phyloP scores from a whole-genome alignment of 2,113 vertebrate species.

The Pachyramphus minor region DNA sequence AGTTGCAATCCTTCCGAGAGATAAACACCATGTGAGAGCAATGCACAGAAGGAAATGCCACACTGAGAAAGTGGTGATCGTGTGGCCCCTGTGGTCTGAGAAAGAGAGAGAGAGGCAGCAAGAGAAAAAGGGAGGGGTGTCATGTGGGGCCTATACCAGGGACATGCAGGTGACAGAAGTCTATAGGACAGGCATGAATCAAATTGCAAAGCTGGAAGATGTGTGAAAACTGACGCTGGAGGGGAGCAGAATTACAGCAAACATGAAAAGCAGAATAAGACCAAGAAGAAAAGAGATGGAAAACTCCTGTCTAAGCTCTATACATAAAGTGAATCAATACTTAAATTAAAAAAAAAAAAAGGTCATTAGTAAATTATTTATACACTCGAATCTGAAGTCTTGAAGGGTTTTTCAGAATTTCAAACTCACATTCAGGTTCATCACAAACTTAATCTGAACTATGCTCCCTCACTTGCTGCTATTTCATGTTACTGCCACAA shows the following conservation, averaged over 20 bases:
- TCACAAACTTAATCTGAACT: not conserved
- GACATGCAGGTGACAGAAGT: constrained; percentile 35
- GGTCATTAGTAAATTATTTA: not conserved
- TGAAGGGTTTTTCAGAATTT: not conserved
- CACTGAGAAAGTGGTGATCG: constrained; percentile 73
- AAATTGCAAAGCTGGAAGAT: constrained; percentile 1
- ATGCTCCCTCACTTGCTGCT: not conserved
- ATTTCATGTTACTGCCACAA: not conserved
- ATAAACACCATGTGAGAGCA: constrained; percentile 75
- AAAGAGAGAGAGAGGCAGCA: constrained; percentile 39
- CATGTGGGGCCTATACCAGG: not conserved
- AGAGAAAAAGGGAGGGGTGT: constrained; percentile 15
- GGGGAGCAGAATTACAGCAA: constrained; percentile 12
- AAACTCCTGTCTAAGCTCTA: not conserved
- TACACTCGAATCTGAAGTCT: not conserved
- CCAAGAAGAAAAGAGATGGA: not conserved
- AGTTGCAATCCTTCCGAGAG: constrained; percentile 74
- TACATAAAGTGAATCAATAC: not conserved
- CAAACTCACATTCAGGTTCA: not conserved
- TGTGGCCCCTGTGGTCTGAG: constrained; percentile 78
- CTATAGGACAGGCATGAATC: not conserved
- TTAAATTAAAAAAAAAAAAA: not conserved
- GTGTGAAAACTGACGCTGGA: constrained; percentile 21
- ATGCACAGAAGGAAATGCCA: constrained; percentile 74
- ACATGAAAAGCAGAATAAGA: constrained; percentile 1